Conservation (phyloP, 2,797 vertebrate species). For the Hemitrygon akajei region DNA sequence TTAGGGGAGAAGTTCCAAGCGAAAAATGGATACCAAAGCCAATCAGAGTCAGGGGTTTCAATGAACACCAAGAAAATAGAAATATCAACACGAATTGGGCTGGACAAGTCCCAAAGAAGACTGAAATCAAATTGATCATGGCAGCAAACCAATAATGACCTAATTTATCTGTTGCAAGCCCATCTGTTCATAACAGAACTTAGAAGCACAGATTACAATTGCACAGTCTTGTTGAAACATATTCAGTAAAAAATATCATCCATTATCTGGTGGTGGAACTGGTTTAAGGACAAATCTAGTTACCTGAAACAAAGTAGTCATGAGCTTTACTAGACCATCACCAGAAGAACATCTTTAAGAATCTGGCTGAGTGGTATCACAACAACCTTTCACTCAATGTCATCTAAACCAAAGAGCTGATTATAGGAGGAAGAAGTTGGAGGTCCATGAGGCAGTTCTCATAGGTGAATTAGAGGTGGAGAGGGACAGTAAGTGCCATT, state of each 20-base stretch:
- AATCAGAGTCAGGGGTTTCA: not conserved
- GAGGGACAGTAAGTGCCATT: no score
- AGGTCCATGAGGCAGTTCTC: no score
- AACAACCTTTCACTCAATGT: no score
- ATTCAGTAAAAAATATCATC: not conserved
- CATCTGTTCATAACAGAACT: not conserved
- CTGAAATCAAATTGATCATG: not conserved
- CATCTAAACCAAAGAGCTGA: no score
- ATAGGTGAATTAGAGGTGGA: no score
- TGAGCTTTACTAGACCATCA: not conserved
- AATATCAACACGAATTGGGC: not conserved
- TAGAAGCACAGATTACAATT: not conserved
- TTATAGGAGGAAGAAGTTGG: no score
- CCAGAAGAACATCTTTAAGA: not conserved
- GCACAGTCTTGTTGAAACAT: not conserved
- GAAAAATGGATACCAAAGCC: not conserved
- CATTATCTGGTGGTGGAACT: not conserved
- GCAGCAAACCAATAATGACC: not conserved
- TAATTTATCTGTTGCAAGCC: not conserved
- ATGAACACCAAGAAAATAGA: not conserved
- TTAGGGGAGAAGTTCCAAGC: not conserved
- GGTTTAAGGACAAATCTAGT: not conserved
- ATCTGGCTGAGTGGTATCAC: no score
- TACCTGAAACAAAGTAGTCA: not conserved
- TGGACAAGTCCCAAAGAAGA: not conserved